Base-by-base conservation (phyloP, 2,113 vertebrate genomes). In the Egretta garzetta region DNA sequence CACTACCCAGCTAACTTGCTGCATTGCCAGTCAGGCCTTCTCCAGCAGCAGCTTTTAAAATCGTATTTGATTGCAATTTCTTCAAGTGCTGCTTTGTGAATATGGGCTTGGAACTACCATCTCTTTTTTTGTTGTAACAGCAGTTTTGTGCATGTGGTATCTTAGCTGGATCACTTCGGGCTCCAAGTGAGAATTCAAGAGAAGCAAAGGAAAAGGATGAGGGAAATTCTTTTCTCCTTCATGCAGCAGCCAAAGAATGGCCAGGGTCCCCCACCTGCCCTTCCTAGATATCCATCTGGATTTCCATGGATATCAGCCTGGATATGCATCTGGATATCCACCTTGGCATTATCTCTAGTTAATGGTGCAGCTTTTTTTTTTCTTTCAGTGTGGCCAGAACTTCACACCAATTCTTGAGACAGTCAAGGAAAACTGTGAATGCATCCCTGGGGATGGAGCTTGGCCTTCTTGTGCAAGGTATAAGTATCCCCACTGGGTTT, bases 211-310 rank as follows among this genome's bases (percentile, higher is more conserved):
- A 66, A 62, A 66, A 77, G 2, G 8, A 53, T 71, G 18, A 66
- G 6, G 12, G 35, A n/a, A 15, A 26, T 27, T 45, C 37, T 73
- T 72, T 56, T 75, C 68, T 68, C 30, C 64, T 74, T 84, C 41
- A 20, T 14, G 21, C 24, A 39, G 6, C 30, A 77, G 6, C 14
- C 33, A 59, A 83, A 68, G 43, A 88, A 66, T 2, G 14, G 16
- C 9, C 47, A 94, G 14, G 2, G 19, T 62, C 21, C 27, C 8
- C 23, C 1, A 0, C 1, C 27, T 52, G 18, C 18, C 33, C 3
- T 84, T 86, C 41, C 8, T n/a, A 26, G 41, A 59, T 55, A 67
- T 30, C 35, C 28, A 17, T 72, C 24, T 55, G 41, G n/a, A 75
- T 45, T 67, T 88, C 80, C 7, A 16, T 53, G 27, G 35, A 30